Conservation (phyloP, 2,113 vertebrate species). For the Illadopsis cleaveri region DNA sequence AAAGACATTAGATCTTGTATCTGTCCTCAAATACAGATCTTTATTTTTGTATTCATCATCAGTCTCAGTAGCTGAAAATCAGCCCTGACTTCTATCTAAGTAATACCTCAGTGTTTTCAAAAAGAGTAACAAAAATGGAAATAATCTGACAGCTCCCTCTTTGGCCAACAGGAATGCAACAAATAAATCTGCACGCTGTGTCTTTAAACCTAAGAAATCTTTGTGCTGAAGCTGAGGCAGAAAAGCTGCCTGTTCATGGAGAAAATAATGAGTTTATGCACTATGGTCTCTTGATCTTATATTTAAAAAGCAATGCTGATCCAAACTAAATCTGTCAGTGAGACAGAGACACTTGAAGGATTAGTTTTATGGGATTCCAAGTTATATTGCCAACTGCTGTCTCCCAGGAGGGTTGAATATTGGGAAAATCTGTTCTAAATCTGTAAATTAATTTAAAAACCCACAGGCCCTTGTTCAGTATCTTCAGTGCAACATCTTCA, state of each 20-base stretch:
- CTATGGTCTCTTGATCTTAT: neutral
- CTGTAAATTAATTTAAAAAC: neutral
- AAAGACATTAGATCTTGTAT: neutral
- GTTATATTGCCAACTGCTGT: neutral
- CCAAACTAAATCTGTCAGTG: neutral
- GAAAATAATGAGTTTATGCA: neutral
- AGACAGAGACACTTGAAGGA: neutral
- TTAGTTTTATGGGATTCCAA: neutral
- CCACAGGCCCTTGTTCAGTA: neutral
- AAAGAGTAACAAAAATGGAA: neutral
- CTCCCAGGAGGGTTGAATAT: neutral
- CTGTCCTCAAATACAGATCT: neutral
- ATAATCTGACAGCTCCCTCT: neutral
- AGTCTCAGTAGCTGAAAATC: neutral
- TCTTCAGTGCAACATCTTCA: neutral
- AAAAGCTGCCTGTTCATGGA: neutral
- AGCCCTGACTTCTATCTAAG: neutral
- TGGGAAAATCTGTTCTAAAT: constrained; percentile 5
- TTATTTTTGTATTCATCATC: neutral
- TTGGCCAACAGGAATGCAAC: neutral
- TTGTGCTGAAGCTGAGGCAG: neutral
- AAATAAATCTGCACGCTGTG: neutral
- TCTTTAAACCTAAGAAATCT: neutral
- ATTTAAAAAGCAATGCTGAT: neutral
- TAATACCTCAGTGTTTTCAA: neutral